These are phyloP conservation scores for Macrophya annulata DNA, from an alignment of 2,888 invertebrate genomes.

Conservation along the genomic window DNA sequence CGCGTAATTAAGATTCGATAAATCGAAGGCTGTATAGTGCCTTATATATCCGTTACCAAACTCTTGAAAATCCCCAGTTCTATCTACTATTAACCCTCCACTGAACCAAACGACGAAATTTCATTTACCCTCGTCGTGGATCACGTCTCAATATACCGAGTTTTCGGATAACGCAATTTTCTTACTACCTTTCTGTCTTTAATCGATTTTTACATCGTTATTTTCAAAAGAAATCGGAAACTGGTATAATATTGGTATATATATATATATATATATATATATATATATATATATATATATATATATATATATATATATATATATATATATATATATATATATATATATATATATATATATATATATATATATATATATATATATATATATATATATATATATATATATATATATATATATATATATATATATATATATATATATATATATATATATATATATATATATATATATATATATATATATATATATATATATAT, in stretches of 20 bases:
- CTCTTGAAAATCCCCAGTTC: constrained; percentile 3
- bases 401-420: no score
- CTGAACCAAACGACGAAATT: constrained; percentile 33
- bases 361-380: no score
- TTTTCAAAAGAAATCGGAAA: not conserved
- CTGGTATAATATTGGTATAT: not conserved
- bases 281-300: no score
- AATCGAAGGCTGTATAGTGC: not conserved
- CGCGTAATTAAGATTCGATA: constrained; percentile 3
- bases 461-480: no score
- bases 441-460: no score
- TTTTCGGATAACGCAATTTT: constrained; percentile 36
- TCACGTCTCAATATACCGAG: constrained; percentile 38
- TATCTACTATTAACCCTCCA: constrained; percentile 29
- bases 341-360: no score
- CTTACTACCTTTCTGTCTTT: not conserved
- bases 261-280: no score
- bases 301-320: no score
- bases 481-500: no score
- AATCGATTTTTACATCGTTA: constrained; percentile 1
- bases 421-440: no score
- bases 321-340: no score
- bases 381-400: no score
- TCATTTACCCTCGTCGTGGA: constrained; percentile 47
- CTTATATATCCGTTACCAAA: not conserved